phyloP scores from a whole-genome alignment of 2,113 vertebrate genomes.

The Redunca redunca region DNA sequence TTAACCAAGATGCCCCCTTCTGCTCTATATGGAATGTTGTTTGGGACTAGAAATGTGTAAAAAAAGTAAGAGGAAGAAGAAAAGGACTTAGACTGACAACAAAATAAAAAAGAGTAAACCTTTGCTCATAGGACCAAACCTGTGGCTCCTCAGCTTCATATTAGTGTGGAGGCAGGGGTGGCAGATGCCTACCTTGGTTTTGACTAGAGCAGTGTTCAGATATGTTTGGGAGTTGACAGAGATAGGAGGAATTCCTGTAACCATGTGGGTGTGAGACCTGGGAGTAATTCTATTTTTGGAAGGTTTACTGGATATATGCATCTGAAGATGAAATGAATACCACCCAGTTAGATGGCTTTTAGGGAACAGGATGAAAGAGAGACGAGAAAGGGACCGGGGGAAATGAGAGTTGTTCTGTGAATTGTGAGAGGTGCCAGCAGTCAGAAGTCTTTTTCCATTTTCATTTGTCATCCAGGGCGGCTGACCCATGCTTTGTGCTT shows the following conservation, averaged over 20 bases:
- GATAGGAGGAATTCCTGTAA: not conserved
- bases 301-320: not conserved
- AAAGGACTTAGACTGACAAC: not conserved
- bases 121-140: not conserved
- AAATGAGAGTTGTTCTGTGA: not conserved
- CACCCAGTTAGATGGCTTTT: not conserved
- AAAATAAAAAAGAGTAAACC: not conserved
- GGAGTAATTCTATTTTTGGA: not conserved
- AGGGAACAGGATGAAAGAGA: not conserved
- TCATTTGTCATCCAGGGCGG: not conserved
- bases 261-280: not conserved
- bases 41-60: conserved; percentile 40
- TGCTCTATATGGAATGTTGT: conserved; percentile 69
- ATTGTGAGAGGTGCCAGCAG: not conserved
- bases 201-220: not conserved
- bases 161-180: not conserved
- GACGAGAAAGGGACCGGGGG: not conserved
- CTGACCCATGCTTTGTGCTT: not conserved
- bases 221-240: not conserved
- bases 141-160: not conserved
- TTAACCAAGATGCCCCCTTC: conserved; percentile 46
- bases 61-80: conserved; percentile 45
- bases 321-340: conserved; percentile 3
- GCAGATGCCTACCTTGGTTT: not conserved
- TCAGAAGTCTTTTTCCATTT: not conserved